Evolutionary conservation across 2,888 invertebrate genomes (phyloP), one percentile per base, ranked within the genome.

Genomic region (Mythimna lalbum): DNA sequence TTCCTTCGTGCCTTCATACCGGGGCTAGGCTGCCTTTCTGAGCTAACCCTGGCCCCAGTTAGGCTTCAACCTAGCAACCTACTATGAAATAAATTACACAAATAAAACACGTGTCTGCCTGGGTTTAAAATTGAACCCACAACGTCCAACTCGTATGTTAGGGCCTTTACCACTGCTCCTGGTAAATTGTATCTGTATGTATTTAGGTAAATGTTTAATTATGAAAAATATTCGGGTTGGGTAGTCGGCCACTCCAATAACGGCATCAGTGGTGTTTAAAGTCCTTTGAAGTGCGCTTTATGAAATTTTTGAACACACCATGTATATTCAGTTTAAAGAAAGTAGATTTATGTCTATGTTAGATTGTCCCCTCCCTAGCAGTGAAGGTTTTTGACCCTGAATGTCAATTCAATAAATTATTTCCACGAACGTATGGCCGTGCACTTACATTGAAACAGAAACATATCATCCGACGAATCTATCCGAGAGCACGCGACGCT

Each of bases 401-500:
- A 72, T 72, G 49, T 56, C 33, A 61, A 72, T 56, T 56, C 55
- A 78, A 56, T 72, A 55, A 53, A 72, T 27, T 9, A 79, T 33
- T 39, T 57, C 21, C 19, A 27, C 43, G 55, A 33, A 61, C 52
- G 52, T 56, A 69, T 50, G 70, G 14, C 14, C n/a, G 7, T 63
- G 39, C 43, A 59, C 62, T 63, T 63, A 55, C 36, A 69, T 77
- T 63, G 36, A 63, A 70, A 52, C 52, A 19, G 17, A 43, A 43
- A 17, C 43, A 43, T 43, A 31, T 65, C 49, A 73, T 75, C 80
- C 74, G 53, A 59, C 59, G 39, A 49, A 57, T 73, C 64, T 67
- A 82, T 64, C 49, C n/a, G 31, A 39, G 57, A 61, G 57, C 67
- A 67, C 73, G 63, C 66, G 62, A 67, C 73, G 53, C 60, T n/a